Evolutionary conservation across 2,888 invertebrate species (phyloP).

Genomic region (Gisinianus flammeolus): DNA sequence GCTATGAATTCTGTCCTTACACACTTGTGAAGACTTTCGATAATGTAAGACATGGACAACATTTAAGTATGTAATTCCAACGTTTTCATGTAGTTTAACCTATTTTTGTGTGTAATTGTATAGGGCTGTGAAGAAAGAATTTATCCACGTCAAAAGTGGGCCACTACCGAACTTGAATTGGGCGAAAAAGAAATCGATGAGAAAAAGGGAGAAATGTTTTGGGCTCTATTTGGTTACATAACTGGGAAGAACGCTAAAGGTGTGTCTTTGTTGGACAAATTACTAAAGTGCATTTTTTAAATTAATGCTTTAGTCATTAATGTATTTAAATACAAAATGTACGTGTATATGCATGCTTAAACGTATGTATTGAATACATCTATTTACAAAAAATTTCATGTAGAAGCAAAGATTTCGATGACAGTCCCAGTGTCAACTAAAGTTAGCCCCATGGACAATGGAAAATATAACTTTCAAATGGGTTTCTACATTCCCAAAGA

Average conservation of each 20-base stretch:
- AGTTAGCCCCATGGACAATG: slow-evolving; percentile 37
- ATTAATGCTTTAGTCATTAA: too few relatives aligned
- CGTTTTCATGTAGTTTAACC: too few relatives aligned
- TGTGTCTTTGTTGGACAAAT: too few relatives aligned
- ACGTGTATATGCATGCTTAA: too few relatives aligned
- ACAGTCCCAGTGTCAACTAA: slow-evolving; percentile 47
- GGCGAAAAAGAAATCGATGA: background rate
- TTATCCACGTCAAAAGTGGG: slow-evolving; percentile 45
- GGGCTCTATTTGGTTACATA: slow-evolving; percentile 48
- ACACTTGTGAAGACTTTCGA: background rate
- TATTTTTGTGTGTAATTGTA: too few relatives aligned
- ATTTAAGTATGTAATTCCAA: too few relatives aligned
- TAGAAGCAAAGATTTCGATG: slow-evolving; percentile 48
- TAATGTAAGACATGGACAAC: background rate
- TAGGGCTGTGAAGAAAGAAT: slow-evolving; percentile 42
- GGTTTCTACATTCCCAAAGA: slow-evolving; percentile 47
- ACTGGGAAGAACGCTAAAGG: slow-evolving; percentile 47
- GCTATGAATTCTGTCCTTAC: background rate
- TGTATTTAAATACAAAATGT: too few relatives aligned
- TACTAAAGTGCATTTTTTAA: too few relatives aligned
- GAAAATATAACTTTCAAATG: slow-evolving; percentile 42
- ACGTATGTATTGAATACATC: background rate
- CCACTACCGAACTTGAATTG: slow-evolving; percentile 29
- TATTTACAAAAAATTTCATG: too few relatives aligned
- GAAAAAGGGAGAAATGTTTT: slow-evolving; percentile 41